Base-by-base conservation (phyloP, 2,888 invertebrate species). In the Diploptera punctata region DNA sequence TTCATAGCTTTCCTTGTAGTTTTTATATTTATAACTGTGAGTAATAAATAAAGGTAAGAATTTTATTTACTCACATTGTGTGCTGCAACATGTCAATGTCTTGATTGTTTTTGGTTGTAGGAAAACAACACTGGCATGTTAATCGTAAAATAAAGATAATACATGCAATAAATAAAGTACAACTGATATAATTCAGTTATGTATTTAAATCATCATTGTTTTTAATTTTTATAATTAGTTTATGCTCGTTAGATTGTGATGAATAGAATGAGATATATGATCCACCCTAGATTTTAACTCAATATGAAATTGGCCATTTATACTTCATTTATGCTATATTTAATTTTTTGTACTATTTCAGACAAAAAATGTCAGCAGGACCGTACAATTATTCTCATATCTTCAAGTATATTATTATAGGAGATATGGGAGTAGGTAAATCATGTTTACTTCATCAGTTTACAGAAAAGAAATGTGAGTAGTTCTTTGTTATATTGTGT, bases 391-490 rank as follows among this genome's bases (percentile, higher is more conserved):
- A 99, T 85, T 98, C 98, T 54, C 99, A 99, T 83, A 99, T 99
- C 83, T 99, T 99, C 85, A 99, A 99, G 84, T 99, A 99, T 83
- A 99, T 99, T 80, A 99, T 99, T 78, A 99, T 99, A 84, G 99
- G 97, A 79, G 99, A 99, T 84, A 99, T 99, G 99, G 99, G 99
- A 77, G 99, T 99, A 73, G 99, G 99, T 75, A 99, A 99, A 85
- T 99, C 98, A 75, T 99, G 99, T 84, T 89, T 99, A 67, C 87
- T 99, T 74, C 99, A 99, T 85, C 99, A 99, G 82, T 99, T 99
- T 83, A 99, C 99, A 78, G 99, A 99, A 84, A 99, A 99, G 84
- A 99, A 99, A 88, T 99, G 99, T 99, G 88, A 93, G 94, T 91
- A 78, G 19, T 4, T 47, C n/a, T n/a, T n/a, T n/a, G n/a, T n/a